Evolutionary conservation across 92 coral and sea anemone species (phyloP).

Genomic region (Zoanthus solanderi): DNA sequence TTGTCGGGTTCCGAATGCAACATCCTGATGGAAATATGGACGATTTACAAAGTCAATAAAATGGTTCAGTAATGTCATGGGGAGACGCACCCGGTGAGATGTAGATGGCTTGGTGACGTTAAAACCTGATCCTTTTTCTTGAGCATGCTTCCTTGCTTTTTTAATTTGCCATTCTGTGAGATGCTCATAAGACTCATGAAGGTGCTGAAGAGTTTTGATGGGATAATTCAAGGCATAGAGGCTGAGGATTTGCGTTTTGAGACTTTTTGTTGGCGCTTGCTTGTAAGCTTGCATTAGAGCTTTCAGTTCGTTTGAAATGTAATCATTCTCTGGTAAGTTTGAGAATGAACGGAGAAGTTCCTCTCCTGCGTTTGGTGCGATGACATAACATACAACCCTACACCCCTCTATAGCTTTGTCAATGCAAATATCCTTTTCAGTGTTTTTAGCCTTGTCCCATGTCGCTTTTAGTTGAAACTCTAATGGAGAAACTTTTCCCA

Average conservation of each 20-base stretch:
- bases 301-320: slow-evolving; percentile 1
- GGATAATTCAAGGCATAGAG: slow-evolving; percentile 52
- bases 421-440: slow-evolving; percentile 3
- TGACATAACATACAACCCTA: slow-evolving; percentile 7
- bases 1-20: slow-evolving; percentile 64
- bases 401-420: slow-evolving; percentile 9
- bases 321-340: slow-evolving; percentile 1
- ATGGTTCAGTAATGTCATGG: slow-evolving; percentile 45
- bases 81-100: slow-evolving; percentile 50
- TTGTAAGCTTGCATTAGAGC: slow-evolving; percentile 3
- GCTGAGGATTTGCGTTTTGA: slow-evolving; percentile 36
- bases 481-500: slow-evolving; percentile 1
- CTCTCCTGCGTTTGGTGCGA: slow-evolving; percentile 7
- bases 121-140: slow-evolving; percentile 53
- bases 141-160: slow-evolving; percentile 60
- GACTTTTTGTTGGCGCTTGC: slow-evolving; percentile 14
- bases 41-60: slow-evolving; percentile 68
- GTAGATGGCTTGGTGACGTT: slow-evolving; percentile 35
- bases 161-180: slow-evolving; percentile 54
- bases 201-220: slow-evolving; percentile 9
- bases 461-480: slow-evolving; percentile 8
- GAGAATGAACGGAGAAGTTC: not conserved
- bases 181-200: slow-evolving; percentile 37
- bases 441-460: slow-evolving; percentile 2
- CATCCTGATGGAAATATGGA: slow-evolving; percentile 64